These are phyloP conservation scores for Poecilia velifera DNA, from an alignment of 2,797 vertebrate genomes.

Conservation along the genomic window DNA sequence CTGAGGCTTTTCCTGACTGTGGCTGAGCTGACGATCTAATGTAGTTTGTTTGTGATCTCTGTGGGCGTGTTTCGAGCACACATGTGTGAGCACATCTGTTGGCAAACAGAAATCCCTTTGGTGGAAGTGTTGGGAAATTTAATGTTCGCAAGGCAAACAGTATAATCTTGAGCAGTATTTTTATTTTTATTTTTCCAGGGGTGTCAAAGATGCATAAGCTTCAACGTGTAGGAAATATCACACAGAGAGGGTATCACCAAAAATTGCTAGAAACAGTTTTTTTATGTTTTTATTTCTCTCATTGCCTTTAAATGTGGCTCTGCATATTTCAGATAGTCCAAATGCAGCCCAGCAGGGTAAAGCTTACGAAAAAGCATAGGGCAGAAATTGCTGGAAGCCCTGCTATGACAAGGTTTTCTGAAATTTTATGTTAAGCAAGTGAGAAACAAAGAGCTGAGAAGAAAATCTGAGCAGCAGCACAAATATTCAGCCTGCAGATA, in stretches of 20 bases:
- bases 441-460: conserved; percentile 22
- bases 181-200: conserved; percentile 21
- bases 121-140: conserved; percentile 42
- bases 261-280: conserved; percentile 4
- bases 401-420: conserved; percentile 45
- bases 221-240: conserved; percentile 46
- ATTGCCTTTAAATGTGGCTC: conserved; percentile 22
- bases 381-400: conserved; percentile 53
- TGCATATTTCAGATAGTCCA: conserved; percentile 56
- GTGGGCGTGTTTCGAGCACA: not conserved
- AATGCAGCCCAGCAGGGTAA: conserved; percentile 39
- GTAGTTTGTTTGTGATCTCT: conserved; percentile 20
- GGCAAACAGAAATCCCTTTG: conserved; percentile 44
- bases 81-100: conserved; percentile 21
- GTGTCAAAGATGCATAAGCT: conserved; percentile 39
- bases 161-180: conserved; percentile 18
- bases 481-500: conserved; percentile 29
- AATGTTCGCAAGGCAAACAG: conserved; percentile 31
- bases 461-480: conserved; percentile 27
- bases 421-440: conserved; percentile 37
- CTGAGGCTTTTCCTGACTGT: conserved; percentile 15
- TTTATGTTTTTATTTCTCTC: no score
- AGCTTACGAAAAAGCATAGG: conserved; percentile 23
- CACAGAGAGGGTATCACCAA: conserved; percentile 27
- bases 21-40: conserved; percentile 23